Evolutionary conservation across 2,797 vertebrate species (phyloP).

Genomic region (Tapirus indicus): DNA sequence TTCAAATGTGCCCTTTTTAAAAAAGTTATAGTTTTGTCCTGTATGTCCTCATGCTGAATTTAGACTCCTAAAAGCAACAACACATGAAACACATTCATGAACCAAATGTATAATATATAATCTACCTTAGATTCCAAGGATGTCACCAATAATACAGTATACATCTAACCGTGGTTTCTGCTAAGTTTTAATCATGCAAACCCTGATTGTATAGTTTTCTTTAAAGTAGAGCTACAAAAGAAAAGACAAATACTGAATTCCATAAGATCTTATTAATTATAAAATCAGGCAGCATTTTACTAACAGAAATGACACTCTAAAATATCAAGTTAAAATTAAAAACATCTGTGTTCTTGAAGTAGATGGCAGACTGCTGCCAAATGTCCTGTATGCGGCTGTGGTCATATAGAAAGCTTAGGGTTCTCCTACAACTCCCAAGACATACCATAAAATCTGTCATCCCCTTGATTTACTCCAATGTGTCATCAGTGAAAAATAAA

Average conservation of each 20-base stretch:
- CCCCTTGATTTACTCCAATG: neutral
- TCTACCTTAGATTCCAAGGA: neutral
- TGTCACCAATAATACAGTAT: neutral
- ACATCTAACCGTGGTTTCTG: neutral
- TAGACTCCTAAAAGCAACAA: neutral
- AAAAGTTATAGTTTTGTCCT: neutral
- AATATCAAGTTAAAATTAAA: neutral
- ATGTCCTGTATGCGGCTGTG: neutral
- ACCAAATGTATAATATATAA: neutral
- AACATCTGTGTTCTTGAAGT: neutral
- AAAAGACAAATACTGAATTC: neutral
- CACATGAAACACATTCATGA: neutral
- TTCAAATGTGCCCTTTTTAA: neutral
- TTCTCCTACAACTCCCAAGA: neutral
- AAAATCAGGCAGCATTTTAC: neutral
- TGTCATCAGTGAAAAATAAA: constrained; percentile 15
- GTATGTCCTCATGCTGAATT: neutral
- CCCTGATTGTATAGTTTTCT: neutral
- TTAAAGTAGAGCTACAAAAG: neutral
- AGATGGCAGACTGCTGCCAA: too few relatives aligned
- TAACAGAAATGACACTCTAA: neutral
- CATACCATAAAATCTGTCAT: neutral
- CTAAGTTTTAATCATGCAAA: neutral
- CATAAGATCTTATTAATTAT: neutral
- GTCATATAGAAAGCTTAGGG: too few relatives aligned